phyloP scores from a whole-genome alignment of 2,888 invertebrate species.

The Sinopyrophorus schimmeli region DNA sequence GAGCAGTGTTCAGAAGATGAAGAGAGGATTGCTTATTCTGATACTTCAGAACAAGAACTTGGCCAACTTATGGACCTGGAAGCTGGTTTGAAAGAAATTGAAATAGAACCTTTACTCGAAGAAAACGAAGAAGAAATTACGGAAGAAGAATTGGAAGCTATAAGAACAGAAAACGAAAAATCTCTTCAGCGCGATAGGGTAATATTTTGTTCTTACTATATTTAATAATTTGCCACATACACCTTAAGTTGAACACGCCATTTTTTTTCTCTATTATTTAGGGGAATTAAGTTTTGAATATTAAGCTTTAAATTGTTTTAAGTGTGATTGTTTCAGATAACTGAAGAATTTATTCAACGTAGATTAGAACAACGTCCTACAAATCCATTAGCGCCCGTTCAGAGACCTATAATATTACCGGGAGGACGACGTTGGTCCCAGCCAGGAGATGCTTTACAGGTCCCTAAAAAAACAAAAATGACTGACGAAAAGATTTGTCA shows the following conservation, averaged over 20 bases:
- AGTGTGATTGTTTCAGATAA: no score
- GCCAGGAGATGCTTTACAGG: conserved; percentile 71
- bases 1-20: no score
- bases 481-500: conserved; percentile 88
- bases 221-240: no score
- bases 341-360: conserved; percentile 56
- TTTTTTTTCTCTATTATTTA: no score
- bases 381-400: conserved; percentile 64
- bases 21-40: no score
- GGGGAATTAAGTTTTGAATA: no score
- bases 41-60: no score
- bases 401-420: conserved; percentile 73
- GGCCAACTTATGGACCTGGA: no score
- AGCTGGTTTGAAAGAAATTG: no score
- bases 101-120: no score
- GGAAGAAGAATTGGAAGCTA: conserved; percentile 42
- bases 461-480: conserved; percentile 58
- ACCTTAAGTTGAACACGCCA: no score
- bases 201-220: conserved; percentile 8
- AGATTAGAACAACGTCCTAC: conserved; percentile 58
- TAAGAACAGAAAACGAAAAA: conserved; percentile 38
- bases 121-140: conserved; percentile 22
- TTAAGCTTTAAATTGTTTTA: no score
- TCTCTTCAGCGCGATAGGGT: conserved; percentile 50
- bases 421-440: conserved; percentile 79